Conservation (phyloP, 2,113 vertebrate genomes). For the Clupea harengus region DNA sequence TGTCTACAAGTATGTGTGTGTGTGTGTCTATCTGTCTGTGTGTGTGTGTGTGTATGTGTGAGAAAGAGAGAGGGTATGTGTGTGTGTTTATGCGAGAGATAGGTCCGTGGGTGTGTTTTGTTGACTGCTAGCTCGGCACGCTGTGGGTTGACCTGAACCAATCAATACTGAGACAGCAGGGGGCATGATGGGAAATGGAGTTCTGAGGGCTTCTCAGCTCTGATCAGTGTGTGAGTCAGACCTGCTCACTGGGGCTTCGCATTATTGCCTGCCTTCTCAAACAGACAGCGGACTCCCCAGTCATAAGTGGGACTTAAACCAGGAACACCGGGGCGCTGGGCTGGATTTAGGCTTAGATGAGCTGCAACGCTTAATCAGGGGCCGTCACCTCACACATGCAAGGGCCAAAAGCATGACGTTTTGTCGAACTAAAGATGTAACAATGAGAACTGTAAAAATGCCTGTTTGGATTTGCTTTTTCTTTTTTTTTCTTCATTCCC, state of each 20-base stretch:
- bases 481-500: not conserved
- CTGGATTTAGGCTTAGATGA: not conserved
- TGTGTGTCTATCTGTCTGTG: not conserved
- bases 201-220: slow-evolving; percentile 8
- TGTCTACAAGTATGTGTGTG: not conserved
- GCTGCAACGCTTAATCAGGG: not conserved
- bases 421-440: not conserved
- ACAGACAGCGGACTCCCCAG: not conserved
- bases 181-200: slow-evolving; percentile 25
- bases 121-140: not conserved
- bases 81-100: not conserved
- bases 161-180: not conserved
- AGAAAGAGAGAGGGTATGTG: too few species aligned
- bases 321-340: not conserved
- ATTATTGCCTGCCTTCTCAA: not conserved
- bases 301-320: not conserved
- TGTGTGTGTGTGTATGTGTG: slow-evolving; percentile 23
- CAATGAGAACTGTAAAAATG: not conserved
- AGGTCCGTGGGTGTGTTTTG: not conserved
- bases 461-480: not conserved
- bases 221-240: slow-evolving; percentile 22
- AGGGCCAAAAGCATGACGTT: too few species aligned
- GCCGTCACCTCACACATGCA: not conserved
- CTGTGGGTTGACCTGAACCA: slow-evolving; percentile 5
- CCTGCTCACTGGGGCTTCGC: not conserved